These are phyloP conservation scores for Tenodera sinensis DNA, from an alignment of 2,888 invertebrate species.

Conservation along the genomic window DNA sequence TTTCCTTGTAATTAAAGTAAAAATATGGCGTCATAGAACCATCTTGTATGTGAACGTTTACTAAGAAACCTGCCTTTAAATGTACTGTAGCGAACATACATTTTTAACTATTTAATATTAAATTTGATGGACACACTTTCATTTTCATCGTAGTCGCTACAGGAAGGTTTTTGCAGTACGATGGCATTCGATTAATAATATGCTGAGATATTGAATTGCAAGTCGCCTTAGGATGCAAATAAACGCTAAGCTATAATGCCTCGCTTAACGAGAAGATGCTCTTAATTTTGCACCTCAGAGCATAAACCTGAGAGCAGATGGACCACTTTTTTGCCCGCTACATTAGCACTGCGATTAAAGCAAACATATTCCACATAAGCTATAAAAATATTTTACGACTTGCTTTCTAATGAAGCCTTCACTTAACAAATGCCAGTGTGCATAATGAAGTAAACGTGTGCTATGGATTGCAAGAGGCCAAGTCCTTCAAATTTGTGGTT, in stretches of 20 bases:
- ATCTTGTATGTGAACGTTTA: too few species aligned
- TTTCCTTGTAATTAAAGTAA: too few species aligned
- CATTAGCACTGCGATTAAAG: neutral
- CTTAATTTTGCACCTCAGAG: neutral
- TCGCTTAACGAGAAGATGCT: neutral
- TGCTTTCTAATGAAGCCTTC: neutral
- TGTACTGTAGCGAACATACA: too few species aligned
- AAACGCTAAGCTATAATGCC: neutral
- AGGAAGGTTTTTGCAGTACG: too few species aligned
- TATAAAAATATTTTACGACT: neutral
- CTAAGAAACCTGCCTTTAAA: too few species aligned
- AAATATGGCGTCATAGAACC: too few species aligned
- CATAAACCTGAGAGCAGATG: neutral
- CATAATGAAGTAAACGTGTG: neutral
- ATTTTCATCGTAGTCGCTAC: too few species aligned
- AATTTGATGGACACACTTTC: too few species aligned
- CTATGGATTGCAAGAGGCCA: too few species aligned
- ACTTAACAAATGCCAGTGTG: neutral
- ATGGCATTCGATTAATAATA: too few species aligned
- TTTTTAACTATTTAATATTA: too few species aligned
- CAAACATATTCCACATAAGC: neutral
- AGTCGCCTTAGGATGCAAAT: neutral
- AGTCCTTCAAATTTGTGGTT: too few species aligned
- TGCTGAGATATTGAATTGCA: neutral
- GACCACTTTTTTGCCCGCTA: neutral